Base-by-base conservation (phyloP, 2,797 vertebrate species). In the Chaunax sp. region DNA sequence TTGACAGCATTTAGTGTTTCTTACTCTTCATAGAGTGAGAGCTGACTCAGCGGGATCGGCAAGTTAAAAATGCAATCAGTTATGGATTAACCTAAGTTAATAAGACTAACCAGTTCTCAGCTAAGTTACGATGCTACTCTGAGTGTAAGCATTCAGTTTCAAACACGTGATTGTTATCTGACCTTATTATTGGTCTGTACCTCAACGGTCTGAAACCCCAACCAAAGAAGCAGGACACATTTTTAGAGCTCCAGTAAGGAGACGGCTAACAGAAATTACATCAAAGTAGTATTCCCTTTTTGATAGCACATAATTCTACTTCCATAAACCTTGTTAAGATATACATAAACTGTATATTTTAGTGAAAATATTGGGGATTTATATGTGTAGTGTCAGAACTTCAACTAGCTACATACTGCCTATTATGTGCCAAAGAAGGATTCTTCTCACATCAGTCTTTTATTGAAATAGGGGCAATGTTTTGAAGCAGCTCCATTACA, bases 121-220 rank as follows among this genome's bases (percentile, higher is more conserved):
- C 33, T 11, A 35, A 35, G 33, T 9, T 12, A 16, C 10, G 43
- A 23, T 61, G 15, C 45, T 38, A 20, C 11, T 63, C 25, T 47
- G 16, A 55, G 33, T 49, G 11, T 60, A 35, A 63, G 40, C 43
- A 49, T 40, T 28, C 69, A 14, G 22, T 58, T 69, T 72, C 55
- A 52, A 64, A 72, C 10, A 8, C 0, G 1, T n/a, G 4, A 60
- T 62, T 62, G n/a, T 30, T 47, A 23, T 14, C 15, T 22, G n/a
- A n/a, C 15, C 41, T 26, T 19, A 19, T 61, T 26, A 26, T 61
- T 18, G 50, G n/a, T 60, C 19, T 76, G 57, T 65, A 68, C 65
- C 58, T 80, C 66, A 69, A 28, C 45, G 19, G n/a, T n/a, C n/a
- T n/a, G n/a, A 63, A 45, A 12, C 35, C n/a, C n/a, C n/a, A 65